Percentiles rank a stretch among this genome's conserved stretches.
phyloP scores from a whole-genome alignment of 2,797 vertebrate genomes.

The Anguilla anguilla region DNA sequence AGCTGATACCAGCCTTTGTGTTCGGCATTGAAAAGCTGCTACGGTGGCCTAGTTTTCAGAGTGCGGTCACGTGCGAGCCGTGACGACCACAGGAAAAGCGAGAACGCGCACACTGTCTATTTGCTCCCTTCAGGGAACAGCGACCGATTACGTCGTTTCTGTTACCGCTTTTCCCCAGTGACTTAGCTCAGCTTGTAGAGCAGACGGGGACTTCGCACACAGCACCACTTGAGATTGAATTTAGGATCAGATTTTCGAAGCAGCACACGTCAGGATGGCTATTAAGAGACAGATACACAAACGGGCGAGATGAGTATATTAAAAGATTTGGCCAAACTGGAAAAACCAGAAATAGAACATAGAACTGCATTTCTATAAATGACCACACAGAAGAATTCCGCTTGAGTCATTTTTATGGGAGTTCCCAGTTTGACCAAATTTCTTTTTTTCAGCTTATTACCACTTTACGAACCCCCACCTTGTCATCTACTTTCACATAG shows the following conservation, averaged over 20 bases:
- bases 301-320: neutral
- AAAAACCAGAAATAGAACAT: neutral
- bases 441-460: constrained; percentile 46
- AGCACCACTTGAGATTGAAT: neutral
- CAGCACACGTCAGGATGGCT: neutral
- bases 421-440: constrained; percentile 32
- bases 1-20: constrained; percentile 40
- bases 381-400: neutral
- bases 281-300: neutral
- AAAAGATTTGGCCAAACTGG: neutral
- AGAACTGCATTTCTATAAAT: neutral
- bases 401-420: neutral
- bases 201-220: neutral
- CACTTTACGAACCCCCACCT: constrained; percentile 54
- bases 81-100: neutral
- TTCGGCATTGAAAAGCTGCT: constrained; percentile 13
- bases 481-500: constrained; percentile 49
- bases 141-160: neutral
- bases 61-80: constrained; percentile 29
- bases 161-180: neutral
- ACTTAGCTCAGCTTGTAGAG: constrained; percentile 21
- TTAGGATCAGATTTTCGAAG: constrained; percentile 1
- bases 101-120: neutral
- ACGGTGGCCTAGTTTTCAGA: constrained; percentile 32
- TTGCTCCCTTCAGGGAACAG: neutral